Conservation (phyloP, 2,888 invertebrate genomes). For the Caenorhabditis macrosperma region DNA sequence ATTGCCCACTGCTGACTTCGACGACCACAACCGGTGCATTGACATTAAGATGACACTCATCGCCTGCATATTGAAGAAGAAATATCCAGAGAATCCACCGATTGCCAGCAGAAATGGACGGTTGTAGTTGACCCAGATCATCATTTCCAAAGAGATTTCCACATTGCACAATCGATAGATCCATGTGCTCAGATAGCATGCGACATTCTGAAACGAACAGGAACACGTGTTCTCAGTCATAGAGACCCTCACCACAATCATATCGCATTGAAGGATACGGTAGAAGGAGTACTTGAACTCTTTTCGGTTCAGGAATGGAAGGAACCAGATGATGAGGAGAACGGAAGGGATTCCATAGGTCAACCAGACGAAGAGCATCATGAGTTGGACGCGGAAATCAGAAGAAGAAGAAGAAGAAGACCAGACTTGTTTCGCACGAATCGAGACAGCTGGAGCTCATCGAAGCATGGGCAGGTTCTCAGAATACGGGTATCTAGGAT, state of each 20-base stretch:
- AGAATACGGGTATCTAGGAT: too few species aligned
- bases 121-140: constrained; percentile 2
- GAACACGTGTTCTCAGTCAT: too few species aligned
- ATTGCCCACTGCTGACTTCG: background rate
- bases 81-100: background rate
- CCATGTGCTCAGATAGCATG: constrained; percentile 14
- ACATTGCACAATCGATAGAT: background rate
- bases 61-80: constrained; percentile 3
- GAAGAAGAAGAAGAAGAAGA: too few species aligned
- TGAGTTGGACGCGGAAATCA: too few species aligned
- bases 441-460: too few species aligned
- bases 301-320: background rate
- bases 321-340: background rate
- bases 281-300: constrained; percentile 26
- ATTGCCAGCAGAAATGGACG: background rate
- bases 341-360: constrained; percentile 8
- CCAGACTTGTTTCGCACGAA: too few species aligned
- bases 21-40: background rate
- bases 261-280: constrained; percentile 8
- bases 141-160: background rate
- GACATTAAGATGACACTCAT: constrained; percentile 15
- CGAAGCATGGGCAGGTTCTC: too few species aligned
- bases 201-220: constrained; percentile 2
- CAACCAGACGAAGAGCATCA: background rate
- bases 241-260: background rate